Conservation (phyloP, 2,797 vertebrate genomes). For the Heterohyrax brucei region DNA sequence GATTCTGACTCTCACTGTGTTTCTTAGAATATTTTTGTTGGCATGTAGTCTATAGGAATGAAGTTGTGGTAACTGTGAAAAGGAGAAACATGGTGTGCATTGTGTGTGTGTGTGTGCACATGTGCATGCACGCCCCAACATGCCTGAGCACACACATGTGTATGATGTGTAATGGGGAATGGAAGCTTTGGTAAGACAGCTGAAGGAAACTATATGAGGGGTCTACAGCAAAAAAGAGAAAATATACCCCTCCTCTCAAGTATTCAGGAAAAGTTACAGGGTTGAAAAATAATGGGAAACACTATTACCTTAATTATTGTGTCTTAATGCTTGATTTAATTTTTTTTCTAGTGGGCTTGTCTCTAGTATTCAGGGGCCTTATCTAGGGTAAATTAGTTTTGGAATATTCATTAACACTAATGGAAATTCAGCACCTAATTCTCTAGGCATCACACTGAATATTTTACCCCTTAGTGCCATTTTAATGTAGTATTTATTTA, state of each 20-base stretch:
- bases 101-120: background rate
- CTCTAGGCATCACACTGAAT: background rate
- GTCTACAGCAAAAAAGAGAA: background rate
- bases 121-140: too few species aligned
- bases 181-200: background rate
- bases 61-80: background rate
- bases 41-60: background rate
- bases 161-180: background rate
- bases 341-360: background rate
- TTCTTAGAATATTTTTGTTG: background rate
- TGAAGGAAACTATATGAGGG: background rate
- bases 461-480: conserved; percentile 5
- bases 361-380: background rate
- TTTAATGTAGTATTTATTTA: conserved; percentile 27
- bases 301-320: background rate
- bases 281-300: background rate
- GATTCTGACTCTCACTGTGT: background rate
- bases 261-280: background rate
- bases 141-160: background rate
- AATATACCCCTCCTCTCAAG: background rate
- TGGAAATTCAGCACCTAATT: conserved; percentile 35
- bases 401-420: background rate
- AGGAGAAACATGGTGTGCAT: background rate
- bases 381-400: background rate
- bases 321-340: background rate